Evolutionary conservation across 1,140 invertebrate species (phyloP), one percentile per base, ranked within the genome.

Genomic region (Ylistrum balloti): DNA sequence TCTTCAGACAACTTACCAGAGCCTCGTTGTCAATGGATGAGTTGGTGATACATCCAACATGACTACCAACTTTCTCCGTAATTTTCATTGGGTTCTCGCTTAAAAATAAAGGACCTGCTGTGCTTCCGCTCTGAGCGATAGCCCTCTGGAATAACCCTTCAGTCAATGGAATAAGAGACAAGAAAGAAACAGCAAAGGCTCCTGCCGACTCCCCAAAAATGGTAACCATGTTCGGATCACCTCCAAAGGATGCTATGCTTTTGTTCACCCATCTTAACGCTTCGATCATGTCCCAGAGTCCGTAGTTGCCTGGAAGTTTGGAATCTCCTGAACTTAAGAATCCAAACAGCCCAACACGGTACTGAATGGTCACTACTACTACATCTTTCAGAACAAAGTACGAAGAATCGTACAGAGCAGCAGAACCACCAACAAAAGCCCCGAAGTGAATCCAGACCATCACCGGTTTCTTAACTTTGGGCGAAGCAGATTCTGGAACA

Each of bases 231-330:
- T 74, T 3, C 17, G 20, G 56, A 28, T 74, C 56, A n/a, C 56
- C 56, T 74, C 56, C 56, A n/a, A 74, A 74, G 22, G 20, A n/a
- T 9, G 56, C 56, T 74, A 74, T 74, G 22, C 28, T 74, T n/a
- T n/a, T 74, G 22, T 74, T 74, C 2, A 74, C 56, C 56, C 56
- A 74, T 74, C 56, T 74, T 74, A 74, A 74, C 28, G 56, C 56
- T 74, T 74, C 56, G 22, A 74, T 74, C 20, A 74, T 28, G 56
- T 74, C 56, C 56, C 56, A 74, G 7, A 74, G 56, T 28, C 56
- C 56, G 17, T 74, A 74, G n/a, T 74, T 74, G 9, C 56, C 56
- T 28, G 56, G 56, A 74, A 74, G 56, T n/a, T 22, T 28, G 56
- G 56, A 9, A 74, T 74, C 56, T 74, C 56, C 56, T 1, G 56